Evolutionary conservation across 2,888 invertebrate species (phyloP).

Genomic region (Xylocampa areola): DNA sequence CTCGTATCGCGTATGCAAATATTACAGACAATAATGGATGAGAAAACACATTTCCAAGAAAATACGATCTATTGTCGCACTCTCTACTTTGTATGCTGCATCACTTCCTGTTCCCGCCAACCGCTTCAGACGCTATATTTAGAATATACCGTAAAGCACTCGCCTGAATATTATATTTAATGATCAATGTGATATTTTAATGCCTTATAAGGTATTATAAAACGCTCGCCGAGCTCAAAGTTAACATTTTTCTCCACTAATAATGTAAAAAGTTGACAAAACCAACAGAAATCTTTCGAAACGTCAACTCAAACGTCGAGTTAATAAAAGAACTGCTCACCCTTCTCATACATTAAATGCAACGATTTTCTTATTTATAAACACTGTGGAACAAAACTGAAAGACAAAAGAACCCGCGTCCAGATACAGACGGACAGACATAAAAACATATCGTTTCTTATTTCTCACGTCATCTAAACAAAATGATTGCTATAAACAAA

Average conservation of each 20-base stretch:
- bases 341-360: conserved; percentile 21
- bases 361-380: conserved; percentile 30
- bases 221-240: conserved; percentile 8
- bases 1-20: conserved; percentile 71
- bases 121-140: conserved; percentile 27
- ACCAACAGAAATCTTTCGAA: conserved; percentile 9
- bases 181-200: conserved; percentile 26
- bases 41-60: conserved; percentile 65
- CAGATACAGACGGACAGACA: conserved; percentile 39
- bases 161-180: conserved; percentile 30
- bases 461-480: conserved; percentile 62
- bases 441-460: conserved; percentile 56
- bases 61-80: conserved; percentile 69
- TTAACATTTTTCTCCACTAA: conserved; percentile 9
- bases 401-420: conserved; percentile 33
- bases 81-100: conserved; percentile 48
- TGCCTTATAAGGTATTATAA: conserved; percentile 27
- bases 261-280: conserved; percentile 21
- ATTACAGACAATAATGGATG: conserved; percentile 68
- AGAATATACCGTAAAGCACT: conserved; percentile 42
- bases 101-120: conserved; percentile 49
- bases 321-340: conserved; percentile 21
- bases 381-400: conserved; percentile 32
- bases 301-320: conserved; percentile 17
- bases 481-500: conserved; percentile 67